Evolutionary conservation across 2,888 invertebrate species (phyloP).

Genomic region (Stramonita haemastoma): DNA sequence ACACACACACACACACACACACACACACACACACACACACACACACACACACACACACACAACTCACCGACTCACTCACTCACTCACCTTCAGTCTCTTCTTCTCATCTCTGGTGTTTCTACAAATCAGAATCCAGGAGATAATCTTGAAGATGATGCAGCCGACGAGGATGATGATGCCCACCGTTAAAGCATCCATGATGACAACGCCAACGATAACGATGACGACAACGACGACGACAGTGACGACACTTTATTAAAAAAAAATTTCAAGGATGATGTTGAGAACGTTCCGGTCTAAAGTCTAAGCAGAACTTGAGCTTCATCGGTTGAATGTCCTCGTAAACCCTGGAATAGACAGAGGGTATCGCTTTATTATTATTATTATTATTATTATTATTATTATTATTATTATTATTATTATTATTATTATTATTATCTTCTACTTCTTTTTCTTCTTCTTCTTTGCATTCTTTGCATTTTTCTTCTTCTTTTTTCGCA

Average conservation of each 20-base stretch:
- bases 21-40: constrained; percentile 5
- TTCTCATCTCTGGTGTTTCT: neutral
- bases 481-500: too few relatives aligned
- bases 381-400: too few relatives aligned
- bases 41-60: neutral
- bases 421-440: too few relatives aligned
- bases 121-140: constrained; percentile 15
- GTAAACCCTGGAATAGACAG: neutral
- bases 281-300: neutral
- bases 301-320: neutral
- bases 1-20: neutral
- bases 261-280: neutral
- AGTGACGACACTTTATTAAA: neutral
- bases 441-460: too few relatives aligned
- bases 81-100: neutral
- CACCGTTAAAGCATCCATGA: neutral
- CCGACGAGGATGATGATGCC: constrained; percentile 33
- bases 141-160: constrained; percentile 35
- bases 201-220: neutral
- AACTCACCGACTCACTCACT: neutral
- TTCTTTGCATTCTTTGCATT: too few relatives aligned
- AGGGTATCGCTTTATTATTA: neutral
- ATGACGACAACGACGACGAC: neutral
- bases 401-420: too few relatives aligned
- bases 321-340: neutral